Evolutionary conservation across 2,113 vertebrate species (phyloP).

Genomic region (Hystrix cristata): DNA sequence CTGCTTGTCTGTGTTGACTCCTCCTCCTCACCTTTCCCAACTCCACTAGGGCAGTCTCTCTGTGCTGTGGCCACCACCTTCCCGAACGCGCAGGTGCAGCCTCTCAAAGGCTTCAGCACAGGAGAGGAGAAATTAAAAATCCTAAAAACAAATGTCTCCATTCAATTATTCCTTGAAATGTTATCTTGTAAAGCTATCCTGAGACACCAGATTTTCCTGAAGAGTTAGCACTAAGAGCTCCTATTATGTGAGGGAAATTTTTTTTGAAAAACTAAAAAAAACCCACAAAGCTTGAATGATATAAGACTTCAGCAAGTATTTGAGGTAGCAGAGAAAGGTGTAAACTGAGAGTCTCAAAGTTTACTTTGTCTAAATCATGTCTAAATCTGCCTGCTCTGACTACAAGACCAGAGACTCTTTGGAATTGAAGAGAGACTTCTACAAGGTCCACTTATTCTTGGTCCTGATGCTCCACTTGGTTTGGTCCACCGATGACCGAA

Average conservation of each 20-base stretch:
- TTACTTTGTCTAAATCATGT: neutral
- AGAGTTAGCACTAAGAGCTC: neutral
- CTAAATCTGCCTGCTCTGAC: too few relatives aligned
- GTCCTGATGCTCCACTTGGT: neutral
- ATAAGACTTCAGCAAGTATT: neutral
- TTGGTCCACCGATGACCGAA: neutral
- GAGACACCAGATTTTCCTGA: neutral
- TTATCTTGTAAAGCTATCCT: neutral
- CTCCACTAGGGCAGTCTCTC: neutral
- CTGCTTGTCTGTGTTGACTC: neutral
- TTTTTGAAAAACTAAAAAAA: neutral
- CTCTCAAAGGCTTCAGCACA: slow-evolving; percentile 16
- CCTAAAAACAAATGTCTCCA: neutral
- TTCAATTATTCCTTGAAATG: neutral
- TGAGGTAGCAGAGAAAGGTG: neutral
- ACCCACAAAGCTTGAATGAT: neutral
- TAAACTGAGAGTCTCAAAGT: neutral
- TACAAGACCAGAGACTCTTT: neutral
- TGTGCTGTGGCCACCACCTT: neutral
- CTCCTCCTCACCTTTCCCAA: neutral
- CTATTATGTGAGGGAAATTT: neutral
- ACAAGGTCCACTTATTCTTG: neutral
- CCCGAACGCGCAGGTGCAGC: neutral
- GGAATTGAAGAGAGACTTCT: neutral
- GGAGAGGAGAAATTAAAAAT: neutral